Evolutionary conservation across 2,113 vertebrate species (phyloP), one percentile per base, ranked within the genome.

Genomic region (Morone chrysops): DNA sequence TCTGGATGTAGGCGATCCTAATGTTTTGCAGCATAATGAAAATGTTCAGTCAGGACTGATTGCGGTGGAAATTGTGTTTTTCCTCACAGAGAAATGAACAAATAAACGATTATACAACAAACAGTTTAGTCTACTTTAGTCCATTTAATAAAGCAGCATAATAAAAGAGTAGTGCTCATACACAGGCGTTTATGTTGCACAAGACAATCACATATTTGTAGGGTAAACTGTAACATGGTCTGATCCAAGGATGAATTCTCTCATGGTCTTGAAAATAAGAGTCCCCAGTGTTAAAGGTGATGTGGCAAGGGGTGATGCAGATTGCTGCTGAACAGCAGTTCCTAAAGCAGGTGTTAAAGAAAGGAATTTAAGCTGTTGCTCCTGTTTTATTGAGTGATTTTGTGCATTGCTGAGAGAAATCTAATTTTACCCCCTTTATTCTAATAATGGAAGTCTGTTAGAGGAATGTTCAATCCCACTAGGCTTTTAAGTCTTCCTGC

Each of bases 21-120:
- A 36, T 71, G 57, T 57, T 80, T 65, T 38, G 47, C 59, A 41
- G 16, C 2, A 8, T 75, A 79, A 85, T 75, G 47, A 67, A 72
- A 75, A 72, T 63, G 14, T 82, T 75, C 75, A 75, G 40, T 70
- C 74, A 53, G 10, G 25, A 25, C 25, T 25, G 25, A 25, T 25
- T 25, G 25, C 25, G 25, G 25, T 25, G 31, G 31, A 31, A 31
- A 31, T 31, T 31, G 3, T 31, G 31, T 31, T 31, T 31, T 31
- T 31, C 31, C 31, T 31, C 31, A 31, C 31, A 4, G 31, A 31
- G 31, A 31, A 31, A 31, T 31, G 31, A 31, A 2, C 31, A 31
- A 31, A 31, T 31, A 3, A 31, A 31, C 3, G 31, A 31, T 31
- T 31, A 31, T 31, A 31, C 31, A 31, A 31, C 31, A 31, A 31